Evolutionary conservation across 2,888 invertebrate genomes (phyloP), one percentile per base, ranked within the genome.

Genomic region (Drosophila antonietae): DNA sequence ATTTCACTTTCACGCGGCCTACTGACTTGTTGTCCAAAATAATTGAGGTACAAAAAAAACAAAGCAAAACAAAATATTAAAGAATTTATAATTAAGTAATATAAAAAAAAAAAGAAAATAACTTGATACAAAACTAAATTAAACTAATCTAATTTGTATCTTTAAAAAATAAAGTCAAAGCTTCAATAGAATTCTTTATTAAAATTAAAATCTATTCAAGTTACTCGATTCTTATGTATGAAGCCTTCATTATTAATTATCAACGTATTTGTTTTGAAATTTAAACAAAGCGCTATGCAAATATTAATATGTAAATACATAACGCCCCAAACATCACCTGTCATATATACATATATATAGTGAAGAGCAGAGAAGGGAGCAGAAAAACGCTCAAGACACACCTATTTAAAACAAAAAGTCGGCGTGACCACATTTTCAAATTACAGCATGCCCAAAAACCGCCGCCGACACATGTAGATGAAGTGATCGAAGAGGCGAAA

Each of bases 1-100:
- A 80, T 72, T 85, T 88, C 88, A 83, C 83, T 83, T 83, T 83
- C 88, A 81, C 62, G 37, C 59, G 60, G 60, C 79, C 75, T 55
- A 75, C 68, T 74, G 69, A 62, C 64, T 56, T 53, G 12, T 31
- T n/a, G 53, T n/a, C 20, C 15, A 56, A 47, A 52, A 47, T 37
- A 49, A 46, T 52, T 53, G 23, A 15, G 15, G 3, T 31, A n/a
- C 39, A 23, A 14, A 5, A 3, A n/a, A 41, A 18, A 5, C 23
- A 46, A 46, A 8, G 7, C 14, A 23, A 46, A 41, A 9, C 41
- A 41, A 43, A 46, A 46, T 14, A 46, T 46, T 8, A 47, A 15
- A 28, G 28, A 47, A 9, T 47, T 15, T 0, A 2, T 10, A 2
- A 2, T 10, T 2, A 10, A 3, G 9, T 5, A 18, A 23, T 20